A percentile compares a stretch with the other conserved stretches of the same genome.
These are phyloP conservation scores for Peribatodes rhomboidaria DNA, from an alignment of 2,888 invertebrate genomes.

Conservation along the genomic window DNA sequence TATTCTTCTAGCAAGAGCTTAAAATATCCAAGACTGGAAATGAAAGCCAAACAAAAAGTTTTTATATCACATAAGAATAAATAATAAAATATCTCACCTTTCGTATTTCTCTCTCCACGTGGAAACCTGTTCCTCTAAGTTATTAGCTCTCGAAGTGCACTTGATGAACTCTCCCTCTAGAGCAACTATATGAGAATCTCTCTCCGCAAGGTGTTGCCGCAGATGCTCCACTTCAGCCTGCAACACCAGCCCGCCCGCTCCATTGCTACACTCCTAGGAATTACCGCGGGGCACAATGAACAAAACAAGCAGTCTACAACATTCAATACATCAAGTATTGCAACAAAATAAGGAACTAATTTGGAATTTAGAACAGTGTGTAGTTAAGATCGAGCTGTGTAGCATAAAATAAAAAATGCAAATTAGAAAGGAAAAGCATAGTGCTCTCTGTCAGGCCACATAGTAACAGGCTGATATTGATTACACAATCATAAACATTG, in stretches of 20 bases:
- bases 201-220: constrained; percentile 92
- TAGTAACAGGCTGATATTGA: constrained; percentile 28
- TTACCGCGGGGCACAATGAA: constrained; percentile 68
- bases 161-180: constrained; percentile 95
- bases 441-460: constrained; percentile 56
- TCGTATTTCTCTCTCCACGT: constrained; percentile 98
- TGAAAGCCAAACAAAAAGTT: no score
- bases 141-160: constrained; percentile 91
- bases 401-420: constrained; percentile 52
- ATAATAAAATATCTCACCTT: constrained; percentile 76
- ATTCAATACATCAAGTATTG: constrained; percentile 18
- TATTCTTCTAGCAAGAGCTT: neutral
- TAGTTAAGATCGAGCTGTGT: constrained; percentile 25
- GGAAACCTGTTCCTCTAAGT: constrained; percentile 93
- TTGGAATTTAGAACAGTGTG: constrained; percentile 37
- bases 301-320: constrained; percentile 63
- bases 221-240: constrained; percentile 95
- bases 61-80: no score
- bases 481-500: constrained; percentile 21
- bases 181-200: constrained; percentile 93
- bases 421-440: constrained; percentile 63
- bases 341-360: constrained; percentile 25
- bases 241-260: constrained; percentile 87
- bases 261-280: constrained; percentile 79
- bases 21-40: no score